Conservation (phyloP, 2,113 vertebrate genomes). For the Dipodomys spectabilis region DNA sequence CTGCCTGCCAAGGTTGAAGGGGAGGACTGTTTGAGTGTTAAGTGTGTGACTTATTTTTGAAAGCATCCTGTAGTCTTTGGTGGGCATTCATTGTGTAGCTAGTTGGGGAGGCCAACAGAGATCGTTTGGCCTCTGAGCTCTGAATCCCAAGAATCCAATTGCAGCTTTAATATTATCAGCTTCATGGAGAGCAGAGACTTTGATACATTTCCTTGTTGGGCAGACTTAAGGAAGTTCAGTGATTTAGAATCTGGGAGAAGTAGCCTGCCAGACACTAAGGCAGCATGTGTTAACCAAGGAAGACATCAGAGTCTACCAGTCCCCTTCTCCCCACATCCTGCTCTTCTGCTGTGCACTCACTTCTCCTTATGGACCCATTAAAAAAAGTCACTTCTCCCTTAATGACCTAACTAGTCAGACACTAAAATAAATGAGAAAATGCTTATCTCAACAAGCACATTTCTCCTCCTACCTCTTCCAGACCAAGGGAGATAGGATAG, state of each 20-base stretch:
- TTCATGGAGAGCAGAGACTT: conserved; percentile 28
- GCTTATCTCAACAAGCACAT: neutral
- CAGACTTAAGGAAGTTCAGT: conserved; percentile 27
- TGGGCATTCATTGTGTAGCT: neutral
- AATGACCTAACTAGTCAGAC: neutral
- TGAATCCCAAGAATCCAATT: conserved; percentile 18
- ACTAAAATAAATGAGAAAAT: neutral
- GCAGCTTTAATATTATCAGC: conserved; percentile 2
- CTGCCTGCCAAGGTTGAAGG: neutral
- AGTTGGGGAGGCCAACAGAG: conserved; percentile 7
- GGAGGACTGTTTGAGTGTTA: neutral
- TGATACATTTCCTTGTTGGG: neutral
- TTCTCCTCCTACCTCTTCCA: neutral
- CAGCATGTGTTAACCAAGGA: neutral
- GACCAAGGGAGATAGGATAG: neutral
- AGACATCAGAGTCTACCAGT: neutral
- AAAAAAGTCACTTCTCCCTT: neutral
- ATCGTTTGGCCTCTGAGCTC: conserved; percentile 36
- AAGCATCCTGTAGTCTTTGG: neutral
- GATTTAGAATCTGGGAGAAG: conserved; percentile 9
- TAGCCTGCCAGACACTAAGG: too few relatives aligned
- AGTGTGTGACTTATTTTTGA: neutral
- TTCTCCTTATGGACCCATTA: neutral
- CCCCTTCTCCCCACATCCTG: too few relatives aligned
- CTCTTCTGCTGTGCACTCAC: neutral